These are phyloP conservation scores for Drosophila takahashii DNA, from an alignment of 1,140 invertebrate species.

Conservation along the genomic window DNA sequence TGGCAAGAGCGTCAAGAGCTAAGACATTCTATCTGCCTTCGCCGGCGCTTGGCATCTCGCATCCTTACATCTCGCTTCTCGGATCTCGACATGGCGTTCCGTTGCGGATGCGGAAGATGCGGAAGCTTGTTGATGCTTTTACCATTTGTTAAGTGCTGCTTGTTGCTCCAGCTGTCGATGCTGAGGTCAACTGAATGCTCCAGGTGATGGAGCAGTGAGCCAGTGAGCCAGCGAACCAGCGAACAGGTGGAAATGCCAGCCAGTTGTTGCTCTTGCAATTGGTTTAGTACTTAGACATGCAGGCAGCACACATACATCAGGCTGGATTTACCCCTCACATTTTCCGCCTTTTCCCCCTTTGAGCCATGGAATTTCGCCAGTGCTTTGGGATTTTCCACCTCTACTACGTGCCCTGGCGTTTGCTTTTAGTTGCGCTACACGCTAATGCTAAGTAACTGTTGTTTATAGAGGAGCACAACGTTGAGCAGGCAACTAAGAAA, in stretches of 20 bases:
- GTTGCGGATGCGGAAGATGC: constrained; percentile 63
- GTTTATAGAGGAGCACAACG: constrained; percentile 58
- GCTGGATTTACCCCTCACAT: constrained; percentile 21
- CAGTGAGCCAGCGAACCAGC: constrained; percentile 15
- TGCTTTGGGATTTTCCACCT: constrained; percentile 67
- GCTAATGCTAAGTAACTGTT: constrained; percentile 80
- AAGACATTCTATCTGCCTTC: constrained; percentile 78
- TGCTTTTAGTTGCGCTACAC: constrained; percentile 72
- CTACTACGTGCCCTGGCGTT: constrained; percentile 72
- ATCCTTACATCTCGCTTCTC: constrained; percentile 8
- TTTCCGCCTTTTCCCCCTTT: background rate
- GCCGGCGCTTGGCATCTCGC: constrained; percentile 19
- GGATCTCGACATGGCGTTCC: constrained; percentile 60
- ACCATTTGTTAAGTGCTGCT: constrained; percentile 83
- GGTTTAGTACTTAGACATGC: constrained; percentile 76
- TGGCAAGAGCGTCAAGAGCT: constrained; percentile 47
- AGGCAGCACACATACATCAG: constrained; percentile 52
- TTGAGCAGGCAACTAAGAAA: constrained; percentile 15
- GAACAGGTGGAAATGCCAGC: constrained; percentile 44
- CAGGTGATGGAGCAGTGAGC: constrained; percentile 57
- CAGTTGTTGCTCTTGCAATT: constrained; percentile 68
- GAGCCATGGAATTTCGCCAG: constrained; percentile 42
- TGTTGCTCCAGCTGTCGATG: constrained; percentile 82
- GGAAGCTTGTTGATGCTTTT: constrained; percentile 83
- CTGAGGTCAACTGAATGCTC: constrained; percentile 74